Conservation (phyloP, 2,888 invertebrate genomes). For the Lasioglossum vierecki region DNA sequence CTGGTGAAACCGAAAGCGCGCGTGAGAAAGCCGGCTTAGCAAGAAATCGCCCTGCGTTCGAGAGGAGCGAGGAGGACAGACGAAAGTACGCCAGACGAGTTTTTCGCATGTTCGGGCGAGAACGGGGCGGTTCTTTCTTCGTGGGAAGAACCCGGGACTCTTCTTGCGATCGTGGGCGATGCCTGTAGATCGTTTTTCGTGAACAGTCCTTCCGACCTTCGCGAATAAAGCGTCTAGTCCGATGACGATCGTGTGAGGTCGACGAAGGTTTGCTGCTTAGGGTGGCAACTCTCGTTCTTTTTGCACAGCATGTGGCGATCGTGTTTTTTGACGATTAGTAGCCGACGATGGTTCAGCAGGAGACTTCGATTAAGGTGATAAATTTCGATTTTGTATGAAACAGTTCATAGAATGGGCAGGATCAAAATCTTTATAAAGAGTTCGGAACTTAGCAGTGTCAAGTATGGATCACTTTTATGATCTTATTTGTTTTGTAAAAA, state of each 20-base stretch:
- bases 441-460: too few relatives aligned
- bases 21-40: slow-evolving; percentile 57
- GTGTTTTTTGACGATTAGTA: not conserved
- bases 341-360: not conserved
- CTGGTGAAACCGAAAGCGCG: slow-evolving; percentile 63
- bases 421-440: not conserved
- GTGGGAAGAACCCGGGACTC: slow-evolving; percentile 74
- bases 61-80: not conserved
- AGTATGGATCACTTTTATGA: too few relatives aligned
- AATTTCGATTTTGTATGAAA: not conserved
- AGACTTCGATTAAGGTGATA: not conserved
- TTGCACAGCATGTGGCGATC: not conserved
- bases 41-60: slow-evolving; percentile 31
- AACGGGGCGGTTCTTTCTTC: slow-evolving; percentile 68
- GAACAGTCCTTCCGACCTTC: not conserved
- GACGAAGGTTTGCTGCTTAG: not conserved
- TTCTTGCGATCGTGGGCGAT: slow-evolving; percentile 16
- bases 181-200: slow-evolving; percentile 2
- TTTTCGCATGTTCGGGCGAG: slow-evolving; percentile 71
- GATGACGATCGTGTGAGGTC: not conserved
- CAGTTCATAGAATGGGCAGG: not conserved
- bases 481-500: not conserved
- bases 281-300: not conserved
- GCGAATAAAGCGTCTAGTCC: not conserved
- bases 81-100: slow-evolving; percentile 73